Evolutionary conservation across 2,797 vertebrate species (phyloP), one percentile per base, ranked within the genome.

Genomic region (Protonibea diacanthus): DNA sequence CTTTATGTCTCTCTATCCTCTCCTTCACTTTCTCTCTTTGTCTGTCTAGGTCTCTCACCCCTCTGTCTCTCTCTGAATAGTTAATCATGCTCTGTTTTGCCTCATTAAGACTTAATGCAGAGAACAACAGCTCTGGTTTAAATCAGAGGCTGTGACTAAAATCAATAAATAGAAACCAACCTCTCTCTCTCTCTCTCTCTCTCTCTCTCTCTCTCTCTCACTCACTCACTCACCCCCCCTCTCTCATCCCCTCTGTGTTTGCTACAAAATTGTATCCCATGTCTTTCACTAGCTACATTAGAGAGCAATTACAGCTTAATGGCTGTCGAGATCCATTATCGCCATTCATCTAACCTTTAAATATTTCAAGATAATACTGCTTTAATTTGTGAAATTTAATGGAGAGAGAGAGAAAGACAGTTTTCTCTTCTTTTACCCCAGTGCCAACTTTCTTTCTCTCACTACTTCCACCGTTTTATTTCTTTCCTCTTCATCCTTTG

Each of bases 251-350:
- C 88, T 89, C 93, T 89, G 87, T 89, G 86, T 95, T 95, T 95
- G 95, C 94, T 93, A 88, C 94, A 96, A 95, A 96, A 86, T 96
- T 95, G 92, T 95, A 96, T 96, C 95, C 95, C 95, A 95, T 93
- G 95, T 96, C 96, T 95, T 93, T 94, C 92, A 94, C 95, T 96
- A 96, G 97, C 96, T 95, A 91, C 96, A 96, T 97, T 96, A 97
- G 95, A 96, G 95, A 97, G 95, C 95, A 97, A 97, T 97, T 97
- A 97, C 89, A 91, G 94, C 95, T 94, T 97, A 97, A 97, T 97
- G 96, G 95, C 96, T 95, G 95, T 96, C 95, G 95, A 96, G 96
- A 97, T 94, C 94, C 96, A 97, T 98, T 97, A 97, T 96, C 95
- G 90, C 95, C 95, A 95, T 97, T 95, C 96, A 95, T 96, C 96